phyloP scores from a whole-genome alignment of 2,797 vertebrate species.

The Masticophis lateralis region DNA sequence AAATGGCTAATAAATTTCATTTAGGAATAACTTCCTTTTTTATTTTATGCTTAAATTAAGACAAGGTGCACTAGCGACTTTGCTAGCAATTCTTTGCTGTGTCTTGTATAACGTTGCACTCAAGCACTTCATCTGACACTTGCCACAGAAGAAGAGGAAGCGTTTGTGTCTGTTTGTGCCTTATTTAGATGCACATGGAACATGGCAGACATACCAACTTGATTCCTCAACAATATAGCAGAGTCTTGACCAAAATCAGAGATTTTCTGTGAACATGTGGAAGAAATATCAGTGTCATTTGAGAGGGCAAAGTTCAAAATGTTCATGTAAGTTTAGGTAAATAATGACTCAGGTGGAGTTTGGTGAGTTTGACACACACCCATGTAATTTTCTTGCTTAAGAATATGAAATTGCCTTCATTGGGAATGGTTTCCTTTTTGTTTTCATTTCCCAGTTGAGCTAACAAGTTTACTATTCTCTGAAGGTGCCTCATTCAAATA shows the following conservation, averaged over 20 bases:
- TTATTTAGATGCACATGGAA: not conserved
- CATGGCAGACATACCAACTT: not conserved
- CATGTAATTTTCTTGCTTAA: not conserved
- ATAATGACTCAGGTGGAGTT: not conserved
- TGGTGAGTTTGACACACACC: not conserved
- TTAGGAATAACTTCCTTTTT: slow-evolving; percentile 45
- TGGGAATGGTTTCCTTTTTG: not conserved
- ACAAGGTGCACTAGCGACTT: slow-evolving; percentile 30
- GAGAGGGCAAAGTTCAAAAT: not conserved
- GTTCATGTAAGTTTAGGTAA: not conserved
- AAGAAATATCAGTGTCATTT: not conserved
- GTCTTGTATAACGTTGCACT: slow-evolving; percentile 22
- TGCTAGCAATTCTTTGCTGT: slow-evolving; percentile 34
- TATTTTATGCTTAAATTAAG: slow-evolving; percentile 46
- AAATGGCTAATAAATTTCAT: slow-evolving; percentile 58
- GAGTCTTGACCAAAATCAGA: not conserved
- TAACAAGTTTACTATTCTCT: not conserved
- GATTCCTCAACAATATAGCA: not conserved
- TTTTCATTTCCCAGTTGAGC: not conserved
- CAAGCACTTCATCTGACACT: slow-evolving; percentile 45
- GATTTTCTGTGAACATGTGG: not conserved
- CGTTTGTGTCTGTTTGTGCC: not conserved
- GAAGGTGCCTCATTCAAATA: not conserved
- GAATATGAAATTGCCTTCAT: not conserved
- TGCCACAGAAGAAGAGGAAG: not conserved